These are phyloP conservation scores for Aleiodes alternator DNA, from an alignment of 2,888 invertebrate species.

Conservation along the genomic window DNA sequence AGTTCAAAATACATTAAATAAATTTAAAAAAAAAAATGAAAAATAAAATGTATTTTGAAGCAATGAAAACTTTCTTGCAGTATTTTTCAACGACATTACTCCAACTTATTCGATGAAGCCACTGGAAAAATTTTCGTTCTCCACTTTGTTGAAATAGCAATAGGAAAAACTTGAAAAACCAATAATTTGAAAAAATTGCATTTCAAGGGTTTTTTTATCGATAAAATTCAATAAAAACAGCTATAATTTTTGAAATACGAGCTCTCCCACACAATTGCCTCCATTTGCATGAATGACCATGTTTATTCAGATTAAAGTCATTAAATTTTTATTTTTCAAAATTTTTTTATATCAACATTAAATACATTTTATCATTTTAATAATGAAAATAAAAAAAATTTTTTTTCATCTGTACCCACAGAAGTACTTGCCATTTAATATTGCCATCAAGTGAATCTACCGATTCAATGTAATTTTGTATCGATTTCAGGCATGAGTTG, in stretches of 20 bases:
- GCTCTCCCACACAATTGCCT: too few relatives aligned
- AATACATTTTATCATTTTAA: neutral
- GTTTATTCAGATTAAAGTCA: too few relatives aligned
- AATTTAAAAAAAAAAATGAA: too few relatives aligned
- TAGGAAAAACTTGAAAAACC: too few relatives aligned
- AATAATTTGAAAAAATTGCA: neutral
- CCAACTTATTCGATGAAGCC: too few relatives aligned
- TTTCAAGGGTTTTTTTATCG: neutral
- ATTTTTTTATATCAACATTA: too few relatives aligned
- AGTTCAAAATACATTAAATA: too few relatives aligned
- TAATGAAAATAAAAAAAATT: conserved; percentile 40
- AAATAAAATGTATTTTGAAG: too few relatives aligned
- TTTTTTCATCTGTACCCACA: conserved; percentile 60
- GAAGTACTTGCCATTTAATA: conserved; percentile 60
- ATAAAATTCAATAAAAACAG: neutral
- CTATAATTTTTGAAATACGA: neutral
- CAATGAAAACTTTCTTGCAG: too few relatives aligned
- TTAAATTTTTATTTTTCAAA: too few relatives aligned
- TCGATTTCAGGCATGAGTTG: conserved; percentile 56
- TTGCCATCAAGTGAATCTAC: conserved; percentile 50
- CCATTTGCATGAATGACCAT: too few relatives aligned
- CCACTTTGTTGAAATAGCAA: neutral
- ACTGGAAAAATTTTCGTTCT: neutral
- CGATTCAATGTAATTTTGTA: conserved; percentile 57
- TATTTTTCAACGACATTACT: too few relatives aligned